These are phyloP conservation scores for Drosophila oshimai DNA, from an alignment of 1,140 invertebrate species.

Conservation along the genomic window DNA sequence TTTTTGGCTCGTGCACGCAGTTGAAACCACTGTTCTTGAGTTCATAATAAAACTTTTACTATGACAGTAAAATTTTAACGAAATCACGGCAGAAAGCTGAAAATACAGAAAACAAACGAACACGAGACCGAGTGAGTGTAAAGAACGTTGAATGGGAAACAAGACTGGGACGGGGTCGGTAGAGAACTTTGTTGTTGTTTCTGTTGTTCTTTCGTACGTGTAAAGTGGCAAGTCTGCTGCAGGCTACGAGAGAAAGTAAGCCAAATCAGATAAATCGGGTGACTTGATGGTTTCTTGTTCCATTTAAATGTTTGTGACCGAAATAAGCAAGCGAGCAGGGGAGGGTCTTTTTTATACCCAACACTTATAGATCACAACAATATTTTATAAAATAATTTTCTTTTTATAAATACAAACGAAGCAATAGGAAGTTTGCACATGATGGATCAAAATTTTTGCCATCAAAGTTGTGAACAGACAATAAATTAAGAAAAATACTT, in stretches of 20 bases:
- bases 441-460: too few relatives aligned
- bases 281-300: slow-evolving; percentile 38
- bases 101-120: slow-evolving; percentile 28
- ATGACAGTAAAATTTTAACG: slow-evolving; percentile 75
- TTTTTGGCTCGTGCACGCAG: slow-evolving; percentile 58
- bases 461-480: too few relatives aligned
- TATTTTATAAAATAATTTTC: too few relatives aligned
- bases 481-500: too few relatives aligned
- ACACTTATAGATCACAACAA: too few relatives aligned
- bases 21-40: slow-evolving; percentile 33
- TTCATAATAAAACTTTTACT: slow-evolving; percentile 75
- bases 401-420: too few relatives aligned
- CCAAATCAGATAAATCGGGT: slow-evolving; percentile 3
- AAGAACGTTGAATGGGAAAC: not conserved
- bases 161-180: not conserved
- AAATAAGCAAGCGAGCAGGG: not conserved
- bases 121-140: not conserved
- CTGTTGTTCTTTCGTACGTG: slow-evolving; percentile 35
- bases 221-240: slow-evolving; percentile 22
- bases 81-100: slow-evolving; percentile 68
- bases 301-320: slow-evolving; percentile 2
- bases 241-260: slow-evolving; percentile 23
- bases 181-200: slow-evolving; percentile 7
- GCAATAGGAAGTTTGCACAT: too few relatives aligned
- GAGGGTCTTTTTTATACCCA: too few relatives aligned